Percentiles rank a stretch among this genome's conserved stretches.
Conservation (phyloP, 92 coral and sea anemone genomes). For the Pocillopora grandis region DNA sequence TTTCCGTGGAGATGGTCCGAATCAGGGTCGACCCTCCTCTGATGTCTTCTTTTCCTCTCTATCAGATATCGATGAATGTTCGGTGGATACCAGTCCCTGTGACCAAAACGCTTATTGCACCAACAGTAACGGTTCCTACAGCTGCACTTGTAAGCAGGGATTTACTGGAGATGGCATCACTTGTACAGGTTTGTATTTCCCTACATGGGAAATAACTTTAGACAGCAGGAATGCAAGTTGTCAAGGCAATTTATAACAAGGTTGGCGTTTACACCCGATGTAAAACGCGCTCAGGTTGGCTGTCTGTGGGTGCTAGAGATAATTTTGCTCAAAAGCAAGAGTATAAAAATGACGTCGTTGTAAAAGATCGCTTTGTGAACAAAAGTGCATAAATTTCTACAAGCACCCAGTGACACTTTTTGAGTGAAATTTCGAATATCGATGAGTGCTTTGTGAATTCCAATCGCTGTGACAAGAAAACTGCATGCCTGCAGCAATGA, state of each 20-base stretch:
- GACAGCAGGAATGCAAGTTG: too few relatives aligned
- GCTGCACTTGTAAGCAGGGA: constrained; percentile 60
- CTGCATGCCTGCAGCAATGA: constrained; percentile 53
- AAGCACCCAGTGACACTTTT: too few relatives aligned
- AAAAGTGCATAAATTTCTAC: too few relatives aligned
- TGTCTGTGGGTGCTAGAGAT: too few relatives aligned
- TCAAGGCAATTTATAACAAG: too few relatives aligned
- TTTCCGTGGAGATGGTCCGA: constrained; percentile 30
- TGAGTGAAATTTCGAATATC: constrained; percentile 12
- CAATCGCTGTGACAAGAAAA: constrained; percentile 46
- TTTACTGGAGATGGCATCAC: constrained; percentile 33
- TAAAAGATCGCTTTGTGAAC: too few relatives aligned
- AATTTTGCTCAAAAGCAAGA: too few relatives aligned
- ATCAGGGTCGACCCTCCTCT: neutral
- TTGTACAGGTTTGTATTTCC: constrained; percentile 5
- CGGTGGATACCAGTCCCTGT: constrained; percentile 26
- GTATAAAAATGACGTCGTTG: too few relatives aligned
- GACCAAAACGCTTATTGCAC: constrained; percentile 55
- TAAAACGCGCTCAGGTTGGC: too few relatives aligned
- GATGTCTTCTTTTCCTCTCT: neutral
- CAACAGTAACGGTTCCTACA: constrained; percentile 68
- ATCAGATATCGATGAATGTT: constrained; percentile 54
- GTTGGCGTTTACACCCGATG: too few relatives aligned
- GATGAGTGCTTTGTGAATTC: constrained; percentile 57
- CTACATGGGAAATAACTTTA: too few relatives aligned